phyloP scores from a whole-genome alignment of 1,140 invertebrate species.

The Cherax destructor region DNA sequence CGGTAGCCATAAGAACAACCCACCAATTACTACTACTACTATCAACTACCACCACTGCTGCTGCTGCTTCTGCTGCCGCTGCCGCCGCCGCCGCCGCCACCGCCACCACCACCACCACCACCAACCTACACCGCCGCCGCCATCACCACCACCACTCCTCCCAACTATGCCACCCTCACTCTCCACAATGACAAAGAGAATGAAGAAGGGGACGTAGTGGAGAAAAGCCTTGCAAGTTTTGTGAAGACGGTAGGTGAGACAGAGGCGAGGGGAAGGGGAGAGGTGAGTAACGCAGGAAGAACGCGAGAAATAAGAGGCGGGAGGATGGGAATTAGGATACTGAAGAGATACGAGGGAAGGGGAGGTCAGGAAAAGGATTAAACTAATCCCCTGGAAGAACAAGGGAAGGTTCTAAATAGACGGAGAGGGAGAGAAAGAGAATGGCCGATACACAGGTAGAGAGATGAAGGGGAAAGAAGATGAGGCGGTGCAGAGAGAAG shows the following conservation, averaged over 20 bases:
- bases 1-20: no score
- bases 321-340: conserved; percentile 13
- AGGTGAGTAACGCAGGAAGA: conserved; percentile 11
- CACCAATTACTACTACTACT: no score
- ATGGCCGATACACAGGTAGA: conserved; percentile 29
- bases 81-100: background rate
- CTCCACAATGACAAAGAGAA: background rate
- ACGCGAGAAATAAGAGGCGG: conserved; percentile 20
- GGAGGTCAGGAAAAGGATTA: conserved; percentile 26
- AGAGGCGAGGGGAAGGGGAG: conserved; percentile 7
- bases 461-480: conserved; percentile 37
- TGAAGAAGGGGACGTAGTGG: background rate
- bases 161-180: background rate
- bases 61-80: background rate
- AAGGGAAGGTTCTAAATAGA: conserved; percentile 37
- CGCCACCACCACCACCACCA: background rate
- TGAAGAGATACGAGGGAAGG: conserved; percentile 23
- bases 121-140: background rate
- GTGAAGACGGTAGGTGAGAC: background rate
- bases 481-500: background rate
- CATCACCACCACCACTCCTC: background rate
- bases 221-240: conserved; percentile 1
- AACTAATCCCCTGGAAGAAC: conserved; percentile 36
- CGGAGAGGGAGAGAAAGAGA: conserved; percentile 11
- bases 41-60: no score